These are phyloP conservation scores for Sander vitreus DNA, from an alignment of 2,113 vertebrate species.

Conservation along the genomic window DNA sequence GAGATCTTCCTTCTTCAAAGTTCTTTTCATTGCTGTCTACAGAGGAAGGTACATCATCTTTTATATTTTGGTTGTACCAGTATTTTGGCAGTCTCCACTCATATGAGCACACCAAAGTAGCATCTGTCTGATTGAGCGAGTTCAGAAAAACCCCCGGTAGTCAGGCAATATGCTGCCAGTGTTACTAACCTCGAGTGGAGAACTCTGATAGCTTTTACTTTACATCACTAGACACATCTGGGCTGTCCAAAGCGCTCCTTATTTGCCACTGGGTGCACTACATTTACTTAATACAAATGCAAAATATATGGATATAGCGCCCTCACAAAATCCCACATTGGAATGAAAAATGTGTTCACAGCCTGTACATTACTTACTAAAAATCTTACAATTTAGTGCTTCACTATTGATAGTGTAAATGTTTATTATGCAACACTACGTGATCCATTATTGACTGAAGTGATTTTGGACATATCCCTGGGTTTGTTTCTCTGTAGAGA, in stretches of 20 bases:
- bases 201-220: not conserved
- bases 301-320: not conserved
- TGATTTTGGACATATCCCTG: not conserved
- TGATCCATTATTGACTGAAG: not conserved
- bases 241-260: not conserved
- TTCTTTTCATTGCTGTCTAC: not conserved
- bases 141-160: not conserved
- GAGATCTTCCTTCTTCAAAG: slow-evolving; percentile 23
- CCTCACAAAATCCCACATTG: not conserved
- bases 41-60: not conserved
- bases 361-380: not conserved
- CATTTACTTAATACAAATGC: not conserved
- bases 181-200: not conserved
- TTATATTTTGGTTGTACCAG: not conserved
- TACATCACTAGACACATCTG: not conserved
- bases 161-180: not conserved
- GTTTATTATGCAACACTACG: slow-evolving; percentile 21
- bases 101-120: not conserved
- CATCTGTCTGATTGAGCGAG: not conserved
- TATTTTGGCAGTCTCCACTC: not conserved
- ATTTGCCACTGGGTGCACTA: not conserved
- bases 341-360: not conserved
- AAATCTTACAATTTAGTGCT: not conserved
- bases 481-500: not conserved
- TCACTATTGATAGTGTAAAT: not conserved